phyloP scores from a whole-genome alignment of 1,140 invertebrate genomes.

The Bombus picipes region DNA sequence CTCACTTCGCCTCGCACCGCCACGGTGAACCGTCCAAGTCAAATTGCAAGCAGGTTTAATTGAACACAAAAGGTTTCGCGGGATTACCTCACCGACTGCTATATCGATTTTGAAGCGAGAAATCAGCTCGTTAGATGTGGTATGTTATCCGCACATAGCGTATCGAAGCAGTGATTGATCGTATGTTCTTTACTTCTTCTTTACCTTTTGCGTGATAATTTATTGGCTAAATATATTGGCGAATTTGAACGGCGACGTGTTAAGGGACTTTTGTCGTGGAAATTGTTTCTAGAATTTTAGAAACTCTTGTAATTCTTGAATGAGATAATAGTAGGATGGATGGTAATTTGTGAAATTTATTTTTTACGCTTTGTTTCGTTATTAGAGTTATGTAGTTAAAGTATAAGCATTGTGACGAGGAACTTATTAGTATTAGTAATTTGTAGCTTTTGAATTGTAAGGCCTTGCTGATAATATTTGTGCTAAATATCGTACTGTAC shows the following conservation, averaged over 20 bases:
- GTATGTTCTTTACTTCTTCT: neutral
- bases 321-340: no score
- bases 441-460: no score
- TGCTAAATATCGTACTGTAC: no score
- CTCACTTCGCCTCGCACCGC: neutral
- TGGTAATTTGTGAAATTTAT: no score
- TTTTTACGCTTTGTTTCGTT: no score
- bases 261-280: neutral
- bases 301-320: no score
- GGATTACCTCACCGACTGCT: neutral
- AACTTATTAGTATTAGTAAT: no score
- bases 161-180: neutral
- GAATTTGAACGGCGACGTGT: neutral
- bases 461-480: no score
- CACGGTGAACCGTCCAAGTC: neutral
- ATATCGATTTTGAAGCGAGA: neutral
- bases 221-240: neutral
- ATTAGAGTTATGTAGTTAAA: no score
- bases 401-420: no score
- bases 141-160: neutral
- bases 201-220: neutral
- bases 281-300: no score
- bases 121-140: neutral
- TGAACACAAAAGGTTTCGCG: neutral
- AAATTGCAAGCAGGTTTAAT: slow-evolving; percentile 3